Evolutionary conservation across 2,888 invertebrate species (phyloP).

Genomic region (Nasonovia ribisnigri): DNA sequence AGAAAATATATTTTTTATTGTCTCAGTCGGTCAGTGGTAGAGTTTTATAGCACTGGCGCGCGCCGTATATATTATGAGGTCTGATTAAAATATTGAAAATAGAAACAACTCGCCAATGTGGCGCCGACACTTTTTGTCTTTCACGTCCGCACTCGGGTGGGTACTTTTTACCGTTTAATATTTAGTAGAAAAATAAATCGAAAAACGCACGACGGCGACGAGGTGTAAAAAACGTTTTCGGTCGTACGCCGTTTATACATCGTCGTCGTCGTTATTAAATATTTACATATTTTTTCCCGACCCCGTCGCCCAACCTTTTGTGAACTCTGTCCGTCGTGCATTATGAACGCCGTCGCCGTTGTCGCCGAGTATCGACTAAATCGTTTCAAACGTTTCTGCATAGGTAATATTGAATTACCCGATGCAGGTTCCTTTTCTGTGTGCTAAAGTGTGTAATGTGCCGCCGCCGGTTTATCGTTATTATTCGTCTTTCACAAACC

Average conservation of each 20-base stretch:
- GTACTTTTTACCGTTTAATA: background rate
- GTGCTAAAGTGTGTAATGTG: background rate
- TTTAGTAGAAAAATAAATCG: background rate
- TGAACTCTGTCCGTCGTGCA: background rate
- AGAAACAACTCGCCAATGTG: background rate
- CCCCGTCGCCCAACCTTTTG: background rate
- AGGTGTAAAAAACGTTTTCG: background rate
- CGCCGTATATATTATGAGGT: background rate
- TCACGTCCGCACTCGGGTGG: background rate
- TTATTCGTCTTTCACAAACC: background rate
- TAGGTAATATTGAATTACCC: background rate
- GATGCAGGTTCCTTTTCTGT: background rate
- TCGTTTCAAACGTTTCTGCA: slow-evolving; percentile 21
- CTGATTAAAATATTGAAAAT: background rate
- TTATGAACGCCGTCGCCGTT: background rate
- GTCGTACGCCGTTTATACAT: background rate
- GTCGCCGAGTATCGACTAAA: slow-evolving; percentile 19
- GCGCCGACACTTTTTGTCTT: background rate
- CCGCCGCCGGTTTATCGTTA: background rate
- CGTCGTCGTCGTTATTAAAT: slow-evolving; percentile 19
- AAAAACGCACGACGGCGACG: background rate
- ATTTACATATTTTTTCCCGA: slow-evolving; percentile 22
- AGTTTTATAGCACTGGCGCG: background rate
- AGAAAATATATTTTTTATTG: background rate
- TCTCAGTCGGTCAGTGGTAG: background rate